Evolutionary conservation across 2,888 invertebrate species (phyloP), one percentile per base, ranked within the genome.

Genomic region (Leptinotarsa haldemani): DNA sequence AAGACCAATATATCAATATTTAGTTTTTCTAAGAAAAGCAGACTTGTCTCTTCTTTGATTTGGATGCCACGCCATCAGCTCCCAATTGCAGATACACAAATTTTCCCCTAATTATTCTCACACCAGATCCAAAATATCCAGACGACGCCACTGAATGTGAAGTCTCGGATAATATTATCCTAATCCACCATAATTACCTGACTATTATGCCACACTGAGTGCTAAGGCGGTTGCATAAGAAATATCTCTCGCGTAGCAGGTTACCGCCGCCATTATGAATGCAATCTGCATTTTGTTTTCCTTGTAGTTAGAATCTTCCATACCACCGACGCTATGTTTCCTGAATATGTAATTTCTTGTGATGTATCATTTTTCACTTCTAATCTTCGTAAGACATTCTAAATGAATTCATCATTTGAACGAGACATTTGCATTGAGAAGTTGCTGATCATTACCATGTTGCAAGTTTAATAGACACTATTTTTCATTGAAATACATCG

Each of bases 241-340:
- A 74, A 70, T 63, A 52, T 40, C 16, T 20, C 20, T 20, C 40
- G 12, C 47, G 20, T 15, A 22, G 13, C 2, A 30, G 48, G 4
- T 4, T 30, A 22, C n/a, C 13, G 65, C 69, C 64, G 66, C 74
- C 67, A 74, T 76, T 76, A 66, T 72, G 53, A 52, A 76, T 74
- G 76, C 74, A 80, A 81, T 81, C 78, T 82, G 81, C 82, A 83
- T 84, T 78, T 79, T 77, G 78, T 68, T 76, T 76, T 73, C 77
- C 78, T 77, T 77, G 77, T 80, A 75, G 77, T 79, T 76, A 73
- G 40, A 40, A 75, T 77, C 47, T 22, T 46, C 30, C 47, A 48
- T 48, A 22, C 65, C 48, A 13, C 2, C 67, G n/a, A 25, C 52
- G 67, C 20, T 30, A 40, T 53, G 67, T 20, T 40, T 18, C 13